phyloP scores from a whole-genome alignment of 2,888 invertebrate genomes.

The Thereva nobilitata region DNA sequence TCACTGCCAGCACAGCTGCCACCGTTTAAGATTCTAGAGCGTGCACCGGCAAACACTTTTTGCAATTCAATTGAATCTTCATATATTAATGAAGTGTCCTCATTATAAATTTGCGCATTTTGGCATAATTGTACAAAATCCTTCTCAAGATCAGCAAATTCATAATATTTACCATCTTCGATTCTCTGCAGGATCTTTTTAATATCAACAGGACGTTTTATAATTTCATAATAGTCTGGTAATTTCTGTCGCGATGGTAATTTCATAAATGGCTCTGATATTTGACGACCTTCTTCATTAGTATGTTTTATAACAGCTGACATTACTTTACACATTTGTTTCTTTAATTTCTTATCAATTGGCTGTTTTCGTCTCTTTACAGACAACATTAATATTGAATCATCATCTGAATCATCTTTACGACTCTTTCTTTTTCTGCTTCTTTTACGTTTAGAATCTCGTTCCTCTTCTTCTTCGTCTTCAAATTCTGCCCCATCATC shows the following conservation, averaged over 20 bases:
- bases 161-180: conserved; percentile 85
- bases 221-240: conserved; percentile 96
- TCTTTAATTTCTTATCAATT: conserved; percentile 69
- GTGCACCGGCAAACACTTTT: conserved; percentile 74
- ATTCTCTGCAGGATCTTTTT: conserved; percentile 89
- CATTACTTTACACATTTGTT: conserved; percentile 84
- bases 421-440: conserved; percentile 64
- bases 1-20: neutral
- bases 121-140: conserved; percentile 95
- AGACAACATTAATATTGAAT: conserved; percentile 58
- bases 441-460: conserved; percentile 64
- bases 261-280: conserved; percentile 96
- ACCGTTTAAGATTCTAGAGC: conserved; percentile 56
- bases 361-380: conserved; percentile 56
- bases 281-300: conserved; percentile 82
- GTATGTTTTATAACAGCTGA: conserved; percentile 85
- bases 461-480: conserved; percentile 72
- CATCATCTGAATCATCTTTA: conserved; percentile 62
- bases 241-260: conserved; percentile 89
- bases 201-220: conserved; percentile 93
- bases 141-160: conserved; percentile 80
- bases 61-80: conserved; percentile 95
- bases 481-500: conserved; percentile 65
- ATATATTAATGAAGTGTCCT: conserved; percentile 93
- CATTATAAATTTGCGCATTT: conserved; percentile 97